Evolutionary conservation across 2,888 invertebrate genomes (phyloP), one percentile per base, ranked within the genome.

Genomic region (Rotaria socialis): DNA sequence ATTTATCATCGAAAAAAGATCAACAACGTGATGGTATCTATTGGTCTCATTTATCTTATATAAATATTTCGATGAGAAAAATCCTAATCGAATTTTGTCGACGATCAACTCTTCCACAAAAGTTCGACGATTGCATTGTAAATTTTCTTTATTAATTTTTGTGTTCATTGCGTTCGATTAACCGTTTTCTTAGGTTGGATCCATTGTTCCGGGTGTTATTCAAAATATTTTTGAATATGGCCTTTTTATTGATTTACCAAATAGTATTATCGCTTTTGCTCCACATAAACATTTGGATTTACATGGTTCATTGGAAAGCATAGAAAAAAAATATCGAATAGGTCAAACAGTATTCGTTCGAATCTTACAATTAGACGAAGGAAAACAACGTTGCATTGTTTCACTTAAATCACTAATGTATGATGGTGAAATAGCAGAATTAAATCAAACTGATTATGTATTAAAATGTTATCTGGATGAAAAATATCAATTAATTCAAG

Each of bases 311-410:
- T 67, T 67, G 19, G 67, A 67, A 67, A 67, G 3, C 35, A 35
- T 35, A 0, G 67, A 67, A 19, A 67, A 67, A 19, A 67, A 67
- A 67, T 22, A 84, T 6, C 43, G 50, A 55, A 86, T 86, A n/a
- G 86, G 86, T 47, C 86, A 74, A 58, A 75, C 86, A 56, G 85
- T 86, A 43, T 80, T 86, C 8, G 85, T 86, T 16, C 55, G 67
- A 55, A 85, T 86, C 22, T 52, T 27, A 67, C 55, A 86, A 27
- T 43, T 86, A 27, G 85, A 55, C 22, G 74, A 85, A 41, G 85
- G 85, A 56, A 86, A 86, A 80, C 55, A 85, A 47, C 86, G 85
- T 43, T 86, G 74, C 43, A 75, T 84, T 35, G 85, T 85, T 50
- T 75, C 43, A 16, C 55, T 60, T 27, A 67, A 67, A 67, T 35